Evolutionary conservation across 2,888 invertebrate species (phyloP), one percentile per base, ranked within the genome.

Genomic region (Germaria angustata): DNA sequence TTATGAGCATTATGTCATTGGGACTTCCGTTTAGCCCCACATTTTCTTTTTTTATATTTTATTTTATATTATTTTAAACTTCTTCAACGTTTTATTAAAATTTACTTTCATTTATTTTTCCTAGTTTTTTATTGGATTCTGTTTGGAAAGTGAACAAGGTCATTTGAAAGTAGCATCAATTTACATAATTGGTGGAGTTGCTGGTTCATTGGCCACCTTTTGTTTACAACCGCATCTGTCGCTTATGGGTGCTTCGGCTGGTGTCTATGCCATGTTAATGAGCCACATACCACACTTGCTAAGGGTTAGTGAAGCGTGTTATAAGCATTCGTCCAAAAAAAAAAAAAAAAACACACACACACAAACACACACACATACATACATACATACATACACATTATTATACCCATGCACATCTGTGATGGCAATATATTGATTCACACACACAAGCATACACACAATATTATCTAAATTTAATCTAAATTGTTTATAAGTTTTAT

Each of bases 201-300:
- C 94, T 63, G 96, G 95, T 84, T 94, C 96, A 36, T 91, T 96
- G 81, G 95, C 95, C 53, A 95, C 95, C 1, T 94, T 95, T 28
- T 93, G 95, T 73, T 92, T 96, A 87, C 95, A 96, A 90, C 95
- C 95, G 28, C 92, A 92, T 80, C 94, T 95, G 80, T 94, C 94
- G 87, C 93, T 98, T 86, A 95, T 97, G 59, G 98, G 98, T 20
- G 96, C 97, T 41, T 97, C 97, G 0, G 97, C 96, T 1, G 98
- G 97, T 7, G 96, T 97, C 72, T 98, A 97, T 90, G 96, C 97
- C 24, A 92, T 98, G 85, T 93, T 98, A 81, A 95, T 96, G 65
- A 96, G 97, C 82, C 96, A 98, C 90, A 92, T 97, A 73, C 94
- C 97, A 63, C 96, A 98, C 91, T 94, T 97, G 84, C 92, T 95